phyloP scores from a whole-genome alignment of 2,113 vertebrate genomes.

The Zosterops lateralis region DNA sequence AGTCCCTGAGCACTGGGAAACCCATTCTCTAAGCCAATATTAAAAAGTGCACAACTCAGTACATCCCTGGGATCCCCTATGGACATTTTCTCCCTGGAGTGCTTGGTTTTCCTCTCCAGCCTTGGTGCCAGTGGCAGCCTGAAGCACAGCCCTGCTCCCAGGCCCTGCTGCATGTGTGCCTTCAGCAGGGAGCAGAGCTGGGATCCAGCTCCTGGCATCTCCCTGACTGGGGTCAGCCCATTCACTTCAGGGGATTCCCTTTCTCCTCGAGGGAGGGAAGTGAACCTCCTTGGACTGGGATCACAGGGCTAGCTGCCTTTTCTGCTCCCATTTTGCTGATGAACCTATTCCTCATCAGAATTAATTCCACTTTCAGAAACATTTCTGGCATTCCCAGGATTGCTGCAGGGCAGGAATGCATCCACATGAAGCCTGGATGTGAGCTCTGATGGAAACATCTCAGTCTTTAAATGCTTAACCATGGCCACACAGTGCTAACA shows the following conservation, averaged over 20 bases:
- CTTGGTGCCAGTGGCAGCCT: neutral
- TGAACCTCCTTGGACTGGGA: neutral
- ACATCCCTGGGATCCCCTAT: neutral
- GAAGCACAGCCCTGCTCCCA: neutral
- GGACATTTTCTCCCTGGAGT: neutral
- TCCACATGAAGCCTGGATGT: neutral
- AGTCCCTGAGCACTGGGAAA: neutral
- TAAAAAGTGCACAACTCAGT: neutral
- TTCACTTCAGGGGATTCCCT: neutral
- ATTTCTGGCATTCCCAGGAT: neutral
- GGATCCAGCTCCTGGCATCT: fast-evolving
- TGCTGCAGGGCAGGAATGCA: neutral
- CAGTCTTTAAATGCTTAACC: neutral
- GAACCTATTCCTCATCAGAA: neutral
- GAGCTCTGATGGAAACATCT: neutral
- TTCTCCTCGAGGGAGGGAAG: neutral
- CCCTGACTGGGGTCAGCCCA: neutral
- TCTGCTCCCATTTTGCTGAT: neutral
- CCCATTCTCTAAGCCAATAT: neutral
- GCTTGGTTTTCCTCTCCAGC: neutral
- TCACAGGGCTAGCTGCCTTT: neutral
- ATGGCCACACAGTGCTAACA: fast-evolving
- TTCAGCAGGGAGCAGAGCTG: neutral
- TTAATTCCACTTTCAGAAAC: neutral
- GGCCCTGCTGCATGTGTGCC: neutral